These are phyloP conservation scores for Platyrinchus mystaceus DNA, from an alignment of 2,797 vertebrate genomes.

Conservation along the genomic window DNA sequence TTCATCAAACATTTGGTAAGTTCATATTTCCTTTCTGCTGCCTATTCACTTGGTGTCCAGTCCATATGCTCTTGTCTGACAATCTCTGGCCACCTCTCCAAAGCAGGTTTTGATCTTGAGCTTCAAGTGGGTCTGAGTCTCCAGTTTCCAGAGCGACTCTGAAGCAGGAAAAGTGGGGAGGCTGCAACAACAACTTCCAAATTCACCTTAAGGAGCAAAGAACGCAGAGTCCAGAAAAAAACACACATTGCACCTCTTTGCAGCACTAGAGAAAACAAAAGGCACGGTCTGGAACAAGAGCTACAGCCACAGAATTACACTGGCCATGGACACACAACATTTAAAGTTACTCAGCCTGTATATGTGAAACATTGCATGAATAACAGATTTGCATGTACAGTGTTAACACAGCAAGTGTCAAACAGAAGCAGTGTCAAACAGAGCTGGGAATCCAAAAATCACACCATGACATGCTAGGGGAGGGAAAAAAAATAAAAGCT, in stretches of 20 bases:
- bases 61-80: not conserved
- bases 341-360: not conserved
- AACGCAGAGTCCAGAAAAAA: not conserved
- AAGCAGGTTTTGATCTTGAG: not conserved
- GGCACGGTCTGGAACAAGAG: not conserved
- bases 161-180: not conserved
- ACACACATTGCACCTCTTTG: not conserved
- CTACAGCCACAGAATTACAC: not conserved
- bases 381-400: not conserved
- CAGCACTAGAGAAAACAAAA: not conserved
- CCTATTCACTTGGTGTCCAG: not conserved
- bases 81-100: not conserved
- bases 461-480: not conserved
- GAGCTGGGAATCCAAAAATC: not conserved
- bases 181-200: not conserved
- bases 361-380: not conserved
- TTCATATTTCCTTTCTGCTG: not conserved
- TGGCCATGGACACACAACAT: not conserved
- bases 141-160: not conserved
- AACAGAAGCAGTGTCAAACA: not conserved
- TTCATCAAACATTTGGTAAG: not conserved
- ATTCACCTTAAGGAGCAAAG: not conserved
- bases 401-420: not conserved
- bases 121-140: not conserved
- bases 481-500: accelerated